Percentiles rank a stretch among this genome's conserved stretches.
Conservation (phyloP, 2,113 vertebrate genomes). For the Poecilia latipinna region DNA sequence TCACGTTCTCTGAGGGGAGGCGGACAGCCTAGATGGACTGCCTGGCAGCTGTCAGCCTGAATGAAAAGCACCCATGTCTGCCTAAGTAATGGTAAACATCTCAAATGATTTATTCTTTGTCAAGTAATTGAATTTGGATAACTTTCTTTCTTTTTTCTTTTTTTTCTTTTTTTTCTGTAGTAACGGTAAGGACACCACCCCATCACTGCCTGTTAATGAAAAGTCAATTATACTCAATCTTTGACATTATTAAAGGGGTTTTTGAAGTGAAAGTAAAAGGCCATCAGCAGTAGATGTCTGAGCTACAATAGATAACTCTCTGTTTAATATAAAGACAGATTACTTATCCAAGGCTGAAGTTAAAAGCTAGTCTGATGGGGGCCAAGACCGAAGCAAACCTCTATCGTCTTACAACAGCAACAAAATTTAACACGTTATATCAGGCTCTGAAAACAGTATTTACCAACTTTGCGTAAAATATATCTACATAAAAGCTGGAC, state of each 20-base stretch:
- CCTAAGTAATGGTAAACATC: constrained; percentile 10
- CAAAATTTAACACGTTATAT: too few species aligned
- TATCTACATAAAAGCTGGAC: too few species aligned
- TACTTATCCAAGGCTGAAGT: not conserved
- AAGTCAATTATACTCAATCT: not conserved
- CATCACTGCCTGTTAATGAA: not conserved
- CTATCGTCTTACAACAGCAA: too few species aligned
- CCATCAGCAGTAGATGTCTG: not conserved
- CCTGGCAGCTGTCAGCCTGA: constrained; percentile 16
- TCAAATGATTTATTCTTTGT: constrained; percentile 1
- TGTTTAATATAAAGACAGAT: not conserved
- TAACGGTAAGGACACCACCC: not conserved
- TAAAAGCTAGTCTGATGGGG: not conserved
- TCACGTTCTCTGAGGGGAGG: constrained; percentile 7
- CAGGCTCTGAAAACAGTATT: too few species aligned
- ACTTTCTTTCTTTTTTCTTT: not conserved
- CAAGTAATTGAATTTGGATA: not conserved
- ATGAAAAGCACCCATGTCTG: constrained; percentile 11
- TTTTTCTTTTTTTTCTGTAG: not conserved
- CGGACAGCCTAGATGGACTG: constrained; percentile 12
- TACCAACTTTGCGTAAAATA: too few species aligned
- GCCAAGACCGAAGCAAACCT: not conserved
- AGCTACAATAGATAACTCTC: not conserved
- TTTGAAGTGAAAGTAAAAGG: not conserved
- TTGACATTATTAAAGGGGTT: not conserved